These are phyloP conservation scores for Pissodes strobi DNA, from an alignment of 1,140 invertebrate species.

Conservation along the genomic window DNA sequence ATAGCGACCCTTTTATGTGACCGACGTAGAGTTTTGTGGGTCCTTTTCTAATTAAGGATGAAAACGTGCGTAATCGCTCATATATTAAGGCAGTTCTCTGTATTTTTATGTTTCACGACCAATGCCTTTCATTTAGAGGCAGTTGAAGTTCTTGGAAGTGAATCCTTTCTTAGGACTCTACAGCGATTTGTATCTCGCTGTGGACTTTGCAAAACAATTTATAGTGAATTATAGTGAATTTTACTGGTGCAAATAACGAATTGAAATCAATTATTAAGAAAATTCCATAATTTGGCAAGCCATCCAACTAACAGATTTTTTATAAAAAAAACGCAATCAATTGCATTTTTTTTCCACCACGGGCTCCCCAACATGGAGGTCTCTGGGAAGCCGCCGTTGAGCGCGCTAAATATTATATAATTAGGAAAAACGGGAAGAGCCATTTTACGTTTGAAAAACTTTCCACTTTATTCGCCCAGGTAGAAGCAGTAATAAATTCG, in stretches of 20 bases:
- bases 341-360: conserved; percentile 43
- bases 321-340: conserved; percentile 32
- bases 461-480: conserved; percentile 40
- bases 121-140: conserved; percentile 57
- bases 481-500: conserved; percentile 48
- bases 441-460: conserved; percentile 45
- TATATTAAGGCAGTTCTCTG: conserved; percentile 52
- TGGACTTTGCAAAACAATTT: conserved; percentile 34
- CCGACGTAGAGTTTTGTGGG: conserved; percentile 56
- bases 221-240: conserved; percentile 40
- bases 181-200: conserved; percentile 43
- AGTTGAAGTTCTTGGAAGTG: conserved; percentile 42
- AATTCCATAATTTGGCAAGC: conserved; percentile 5
- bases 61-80: conserved; percentile 42
- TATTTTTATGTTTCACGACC: conserved; percentile 56
- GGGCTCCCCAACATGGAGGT: conserved; percentile 43
- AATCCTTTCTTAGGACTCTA: conserved; percentile 44
- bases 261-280: background rate
- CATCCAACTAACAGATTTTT: too few species aligned
- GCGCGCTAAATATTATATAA: conserved; percentile 41
- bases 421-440: conserved; percentile 26
- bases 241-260: conserved; percentile 19
- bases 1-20: conserved; percentile 47
- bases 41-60: conserved; percentile 48
- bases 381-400: conserved; percentile 41